Evolutionary conservation across 2,888 invertebrate species (phyloP), one percentile per base, ranked within the genome.

Genomic region (Scaptomyza reducta): DNA sequence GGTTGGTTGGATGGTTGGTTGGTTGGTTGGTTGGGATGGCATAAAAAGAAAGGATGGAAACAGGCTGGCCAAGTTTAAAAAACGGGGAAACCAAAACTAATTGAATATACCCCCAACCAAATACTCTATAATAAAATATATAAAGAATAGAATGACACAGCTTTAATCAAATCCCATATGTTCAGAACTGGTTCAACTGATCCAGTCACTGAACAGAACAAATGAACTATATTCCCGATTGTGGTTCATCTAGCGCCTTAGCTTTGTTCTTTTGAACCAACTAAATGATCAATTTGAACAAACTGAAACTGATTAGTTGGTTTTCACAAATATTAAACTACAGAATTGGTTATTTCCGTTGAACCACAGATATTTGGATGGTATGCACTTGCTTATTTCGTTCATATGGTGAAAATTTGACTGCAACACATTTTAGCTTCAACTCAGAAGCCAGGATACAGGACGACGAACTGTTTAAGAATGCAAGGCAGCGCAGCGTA

Each of bases 401-500:
- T 6, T 14, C 42, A 59, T 47, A 41, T 44, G 16, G 14, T 38
- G 58, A 50, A 75, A 70, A 70, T 76, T 72, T 62, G 62, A 77
- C 56, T 74, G 35, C 13, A n/a, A 61, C 66, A 63, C 55, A 66
- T 70, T 77, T 66, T 16, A 53, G 58, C 47, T 51, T 31, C 33
- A 41, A 69, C 42, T 40, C 54, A 38, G 44, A 10, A 10, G 31
- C 11, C 33, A 55, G 59, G 47, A 25, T 35, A 49, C 25, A 29
- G 62, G 67, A 42, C 47, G 55, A 63, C 58, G 56, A 61, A 44
- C 88, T 83, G 84, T 74, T 88, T 88, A 77, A 82, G 79, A 86
- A 82, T 82, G 88, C 81, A 81, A 78, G 72, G 69, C 82, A 66
- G 61, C 76, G 76, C 71, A 71, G 54, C 77, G 81, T 70, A 70